A percentile compares a stretch with the other conserved stretches of the same genome.
Conservation (phyloP, 1,140 invertebrate genomes). For the Aphelinus atriplicis region DNA sequence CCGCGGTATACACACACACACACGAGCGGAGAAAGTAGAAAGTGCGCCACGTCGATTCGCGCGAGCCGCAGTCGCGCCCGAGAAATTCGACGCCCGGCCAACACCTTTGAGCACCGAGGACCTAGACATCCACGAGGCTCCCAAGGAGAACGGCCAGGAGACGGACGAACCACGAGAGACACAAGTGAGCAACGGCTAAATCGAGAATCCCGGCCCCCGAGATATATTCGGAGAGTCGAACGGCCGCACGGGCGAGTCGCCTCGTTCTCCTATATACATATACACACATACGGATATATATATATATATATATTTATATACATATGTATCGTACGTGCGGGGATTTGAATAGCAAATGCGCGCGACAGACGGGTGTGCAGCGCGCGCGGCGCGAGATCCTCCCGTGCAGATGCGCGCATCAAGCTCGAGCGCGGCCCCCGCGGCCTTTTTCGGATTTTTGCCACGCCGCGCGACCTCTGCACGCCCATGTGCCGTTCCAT, state of each 20-base stretch:
- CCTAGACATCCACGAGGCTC: background rate
- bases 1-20: background rate
- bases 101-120: background rate
- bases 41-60: background rate
- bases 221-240: conserved; percentile 44
- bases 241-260: conserved; percentile 48
- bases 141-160: background rate
- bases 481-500: conserved; percentile 6
- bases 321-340: conserved; percentile 1
- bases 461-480: conserved; percentile 33
- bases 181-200: background rate
- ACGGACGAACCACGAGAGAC: conserved; percentile 1
- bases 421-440: no score
- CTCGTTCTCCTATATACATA: background rate
- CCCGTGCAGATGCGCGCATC: conserved; percentile 51
- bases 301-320: no score
- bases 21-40: conserved; percentile 1
- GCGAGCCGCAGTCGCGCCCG: background rate
- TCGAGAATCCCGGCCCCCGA: background rate
- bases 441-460: no score
- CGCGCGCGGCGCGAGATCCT: conserved; percentile 30
- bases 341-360: conserved; percentile 62
- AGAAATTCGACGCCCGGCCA: background rate
- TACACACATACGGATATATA: no score
- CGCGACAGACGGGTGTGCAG: conserved; percentile 17